These are phyloP conservation scores for Menura novaehollandiae DNA, from an alignment of 2,113 vertebrate genomes.

Conservation along the genomic window DNA sequence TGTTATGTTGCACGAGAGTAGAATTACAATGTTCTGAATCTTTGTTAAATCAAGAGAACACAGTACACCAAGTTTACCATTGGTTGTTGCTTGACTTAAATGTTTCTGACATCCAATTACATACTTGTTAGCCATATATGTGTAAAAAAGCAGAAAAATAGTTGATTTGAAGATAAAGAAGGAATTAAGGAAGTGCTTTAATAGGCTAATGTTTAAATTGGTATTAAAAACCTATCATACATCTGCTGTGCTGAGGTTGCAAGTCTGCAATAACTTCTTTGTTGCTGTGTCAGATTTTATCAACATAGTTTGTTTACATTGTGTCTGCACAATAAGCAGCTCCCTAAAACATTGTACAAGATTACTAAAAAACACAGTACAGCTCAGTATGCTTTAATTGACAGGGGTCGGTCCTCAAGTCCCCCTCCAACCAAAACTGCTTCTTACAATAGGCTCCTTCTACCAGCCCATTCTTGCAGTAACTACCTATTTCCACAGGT, in stretches of 20 bases:
- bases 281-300: neutral
- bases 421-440: neutral
- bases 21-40: neutral
- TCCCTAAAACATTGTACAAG: neutral
- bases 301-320: neutral
- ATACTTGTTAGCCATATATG: neutral
- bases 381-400: too few relatives aligned
- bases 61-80: neutral
- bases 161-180: neutral
- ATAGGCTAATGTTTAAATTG: neutral
- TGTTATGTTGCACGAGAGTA: neutral
- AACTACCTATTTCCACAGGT: neutral
- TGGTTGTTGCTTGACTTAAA: neutral
- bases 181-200: neutral
- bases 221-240: neutral
- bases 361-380: neutral
- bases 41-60: neutral
- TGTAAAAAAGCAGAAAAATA: neutral
- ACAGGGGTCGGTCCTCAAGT: neutral
- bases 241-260: neutral
- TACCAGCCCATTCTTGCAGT: neutral
- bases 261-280: neutral
- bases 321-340: neutral
- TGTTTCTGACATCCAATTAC: neutral
- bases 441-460: neutral